phyloP scores from a whole-genome alignment of 2,113 vertebrate genomes.

The Bettongia penicillata region DNA sequence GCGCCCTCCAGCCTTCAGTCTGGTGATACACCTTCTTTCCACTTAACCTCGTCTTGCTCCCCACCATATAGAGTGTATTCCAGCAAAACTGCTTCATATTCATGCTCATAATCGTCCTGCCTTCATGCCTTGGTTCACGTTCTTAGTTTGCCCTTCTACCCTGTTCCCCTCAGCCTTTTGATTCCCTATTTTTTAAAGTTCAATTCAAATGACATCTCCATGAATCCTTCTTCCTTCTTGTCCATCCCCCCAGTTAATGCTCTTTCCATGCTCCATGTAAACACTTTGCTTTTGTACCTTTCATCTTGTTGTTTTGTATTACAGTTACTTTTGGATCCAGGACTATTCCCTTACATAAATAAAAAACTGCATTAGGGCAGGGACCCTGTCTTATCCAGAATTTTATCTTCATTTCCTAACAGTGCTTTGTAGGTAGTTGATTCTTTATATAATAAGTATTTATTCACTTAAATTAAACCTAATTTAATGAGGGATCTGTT shows the following conservation, averaged over 20 bases:
- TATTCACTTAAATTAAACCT: background rate
- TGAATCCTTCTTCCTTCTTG: background rate
- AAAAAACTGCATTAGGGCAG: background rate
- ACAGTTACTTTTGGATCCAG: background rate
- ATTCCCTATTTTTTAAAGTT: background rate
- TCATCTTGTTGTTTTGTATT: background rate
- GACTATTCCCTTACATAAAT: background rate
- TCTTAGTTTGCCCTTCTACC: background rate
- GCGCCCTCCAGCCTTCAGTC: background rate
- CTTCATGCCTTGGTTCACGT: background rate
- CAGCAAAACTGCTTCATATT: background rate
- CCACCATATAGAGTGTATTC: background rate
- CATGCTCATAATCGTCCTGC: background rate
- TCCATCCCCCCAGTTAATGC: background rate
- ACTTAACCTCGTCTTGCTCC: background rate
- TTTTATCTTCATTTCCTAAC: background rate
- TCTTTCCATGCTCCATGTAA: background rate
- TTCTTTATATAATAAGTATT: background rate
- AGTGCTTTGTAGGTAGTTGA: background rate
- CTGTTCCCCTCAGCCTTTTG: background rate
- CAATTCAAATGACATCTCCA: background rate
- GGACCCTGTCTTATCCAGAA: background rate
- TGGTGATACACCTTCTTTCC: background rate
- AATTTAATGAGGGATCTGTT: background rate
- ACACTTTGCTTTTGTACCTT: background rate